Percentiles rank a stretch among this genome's conserved stretches.
Conservation (phyloP, 2,113 vertebrate genomes). For the Psittacara wagleri region DNA sequence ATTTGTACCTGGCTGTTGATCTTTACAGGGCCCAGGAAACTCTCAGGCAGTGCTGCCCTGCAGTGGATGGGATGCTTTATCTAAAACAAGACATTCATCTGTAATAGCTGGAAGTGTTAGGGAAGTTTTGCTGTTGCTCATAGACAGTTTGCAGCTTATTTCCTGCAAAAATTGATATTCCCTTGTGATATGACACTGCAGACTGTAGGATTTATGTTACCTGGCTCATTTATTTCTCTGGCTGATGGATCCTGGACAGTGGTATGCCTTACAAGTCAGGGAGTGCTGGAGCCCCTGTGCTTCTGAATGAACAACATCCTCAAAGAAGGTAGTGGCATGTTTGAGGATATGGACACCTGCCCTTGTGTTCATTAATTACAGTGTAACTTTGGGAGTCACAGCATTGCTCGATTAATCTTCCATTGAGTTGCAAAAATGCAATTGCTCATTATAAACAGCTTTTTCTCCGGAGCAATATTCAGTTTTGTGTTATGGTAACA, state of each 20-base stretch:
- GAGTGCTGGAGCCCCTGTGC: background rate
- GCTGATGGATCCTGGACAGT: background rate
- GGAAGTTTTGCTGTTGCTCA: background rate
- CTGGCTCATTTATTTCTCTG: background rate
- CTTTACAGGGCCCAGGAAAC: background rate
- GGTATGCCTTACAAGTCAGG: background rate
- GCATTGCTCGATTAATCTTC: background rate
- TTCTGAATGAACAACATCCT: background rate
- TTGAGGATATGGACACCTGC: background rate
- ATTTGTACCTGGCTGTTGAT: background rate
- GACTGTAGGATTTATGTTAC: background rate
- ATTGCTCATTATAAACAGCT: background rate
- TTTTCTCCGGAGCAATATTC: background rate
- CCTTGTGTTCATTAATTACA: background rate
- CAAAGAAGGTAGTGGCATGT: background rate
- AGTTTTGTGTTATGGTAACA: background rate
- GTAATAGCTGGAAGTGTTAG: background rate
- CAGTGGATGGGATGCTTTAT: background rate
- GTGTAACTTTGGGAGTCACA: background rate
- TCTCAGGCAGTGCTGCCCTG: rapidly evolving
- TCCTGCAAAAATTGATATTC: background rate
- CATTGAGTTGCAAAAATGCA: background rate
- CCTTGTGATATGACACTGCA: background rate
- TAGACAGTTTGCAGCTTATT: background rate
- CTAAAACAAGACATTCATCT: background rate